These are phyloP conservation scores for Cheilosia urbana DNA, from an alignment of 2,888 invertebrate genomes.

Conservation along the genomic window DNA sequence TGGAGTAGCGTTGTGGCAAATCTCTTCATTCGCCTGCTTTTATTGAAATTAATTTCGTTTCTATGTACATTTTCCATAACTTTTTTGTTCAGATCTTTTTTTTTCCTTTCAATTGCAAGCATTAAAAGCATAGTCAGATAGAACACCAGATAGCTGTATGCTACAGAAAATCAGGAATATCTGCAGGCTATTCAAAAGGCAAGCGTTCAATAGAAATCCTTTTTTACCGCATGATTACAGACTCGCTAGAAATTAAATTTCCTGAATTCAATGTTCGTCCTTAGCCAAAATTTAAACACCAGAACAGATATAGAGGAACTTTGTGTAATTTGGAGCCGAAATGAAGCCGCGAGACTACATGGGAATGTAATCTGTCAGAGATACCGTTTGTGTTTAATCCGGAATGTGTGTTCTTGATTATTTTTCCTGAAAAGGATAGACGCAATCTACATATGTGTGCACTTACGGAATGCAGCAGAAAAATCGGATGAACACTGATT, in stretches of 20 bases:
- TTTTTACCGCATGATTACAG: no score
- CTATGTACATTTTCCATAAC: background rate
- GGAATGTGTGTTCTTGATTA: background rate
- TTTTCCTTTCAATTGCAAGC: background rate
- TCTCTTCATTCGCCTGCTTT: slow-evolving; percentile 22
- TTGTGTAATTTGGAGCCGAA: no score
- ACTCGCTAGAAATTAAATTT: no score
- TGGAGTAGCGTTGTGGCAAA: background rate
- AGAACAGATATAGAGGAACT: no score
- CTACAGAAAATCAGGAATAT: no score
- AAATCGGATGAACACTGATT: slow-evolving; percentile 3
- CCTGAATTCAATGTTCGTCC: no score
- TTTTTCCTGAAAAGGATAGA: no score
- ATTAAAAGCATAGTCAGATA: slow-evolving; percentile 43
- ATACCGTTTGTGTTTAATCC: background rate
- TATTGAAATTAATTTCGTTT: slow-evolving; percentile 39
- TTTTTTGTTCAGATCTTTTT: background rate
- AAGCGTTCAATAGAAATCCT: no score
- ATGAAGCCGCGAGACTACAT: background rate
- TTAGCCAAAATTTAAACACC: no score
- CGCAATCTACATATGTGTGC: background rate
- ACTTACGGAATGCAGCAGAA: slow-evolving; percentile 29
- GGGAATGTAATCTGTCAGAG: background rate
- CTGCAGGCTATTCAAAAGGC: no score
- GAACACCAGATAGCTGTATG: background rate